Evolutionary conservation across 2,888 invertebrate species (phyloP), one percentile per base, ranked within the genome.

Genomic region (Petrolisthes cinctipes): DNA sequence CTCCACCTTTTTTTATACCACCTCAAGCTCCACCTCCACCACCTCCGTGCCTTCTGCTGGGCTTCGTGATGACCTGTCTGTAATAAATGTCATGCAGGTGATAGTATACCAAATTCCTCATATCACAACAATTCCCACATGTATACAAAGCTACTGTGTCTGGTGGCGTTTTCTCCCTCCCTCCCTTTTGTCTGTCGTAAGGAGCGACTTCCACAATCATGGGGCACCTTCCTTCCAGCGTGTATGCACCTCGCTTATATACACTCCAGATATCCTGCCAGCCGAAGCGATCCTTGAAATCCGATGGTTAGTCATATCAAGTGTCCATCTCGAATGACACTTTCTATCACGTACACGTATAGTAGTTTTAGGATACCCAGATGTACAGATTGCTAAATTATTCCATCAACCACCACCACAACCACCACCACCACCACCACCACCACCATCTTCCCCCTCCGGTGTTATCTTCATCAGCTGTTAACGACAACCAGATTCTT

Each of bases 41-140:
- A 71, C 71, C 71, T 71, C 71, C 71, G 71, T 71, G 71, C 71
- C 71, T 71, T 71, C 7, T 71, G 20, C 71, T 71, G 71, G 71
- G 71, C 71, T 71, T 71, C 71, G 71, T 71, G 71, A 71, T 71
- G 20, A 71, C 71, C 71, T 71, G 71, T 71, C 71, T 37, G 37
- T 37, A 37, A 37, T 37, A 71, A 7, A 7, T 14, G 71, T 7
- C 71, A n/a, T n/a, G n/a, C n/a, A n/a, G 71, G 71, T n/a, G n/a
- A 71, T n/a, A 71, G 71, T 71, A 71, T 71, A 71, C 71, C 71
- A 71, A 71, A 71, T 71, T 71, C 71, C 20, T 17, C 71, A 71
- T 71, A 71, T 71, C 71, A 71, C 71, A 71, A 71, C 71, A 17
- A 17, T n/a, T 5, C 20, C 37, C 37, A 37, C 2, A 37, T 37